These are phyloP conservation scores for Trypoxylus dichotomus DNA, from an alignment of 1,140 invertebrate species.

Conservation along the genomic window DNA sequence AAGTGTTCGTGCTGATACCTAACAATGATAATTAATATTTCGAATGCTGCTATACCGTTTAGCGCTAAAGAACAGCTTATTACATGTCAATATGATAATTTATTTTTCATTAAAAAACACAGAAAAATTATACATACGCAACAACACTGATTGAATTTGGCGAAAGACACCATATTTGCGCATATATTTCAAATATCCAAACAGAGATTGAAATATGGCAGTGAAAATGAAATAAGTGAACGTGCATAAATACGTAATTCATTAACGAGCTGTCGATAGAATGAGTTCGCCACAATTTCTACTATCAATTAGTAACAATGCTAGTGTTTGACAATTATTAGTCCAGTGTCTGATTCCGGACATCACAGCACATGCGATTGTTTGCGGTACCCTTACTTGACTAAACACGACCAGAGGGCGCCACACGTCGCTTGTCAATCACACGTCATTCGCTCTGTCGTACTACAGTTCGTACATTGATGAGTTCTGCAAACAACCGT, in stretches of 20 bases:
- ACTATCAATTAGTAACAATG: slow-evolving; percentile 12
- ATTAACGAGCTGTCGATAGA: background rate
- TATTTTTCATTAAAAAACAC: no score
- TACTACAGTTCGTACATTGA: background rate
- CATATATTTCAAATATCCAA: no score
- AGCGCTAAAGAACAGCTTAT: no score
- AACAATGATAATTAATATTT: no score
- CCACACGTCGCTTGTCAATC: slow-evolving; percentile 41
- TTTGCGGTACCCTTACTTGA: slow-evolving; percentile 45
- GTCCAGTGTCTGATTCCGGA: slow-evolving; percentile 19
- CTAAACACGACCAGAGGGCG: slow-evolving; percentile 43
- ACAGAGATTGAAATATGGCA: background rate
- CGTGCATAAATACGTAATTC: slow-evolving; percentile 13
- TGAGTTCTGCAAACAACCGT: slow-evolving; percentile 6
- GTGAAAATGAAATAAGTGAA: slow-evolving; percentile 7
- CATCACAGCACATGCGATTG: slow-evolving; percentile 35
- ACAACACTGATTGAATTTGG: no score
- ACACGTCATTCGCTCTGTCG: slow-evolving; percentile 19
- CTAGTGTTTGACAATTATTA: slow-evolving; percentile 23
- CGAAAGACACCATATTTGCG: no score
- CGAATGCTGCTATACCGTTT: no score
- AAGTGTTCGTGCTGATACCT: no score
- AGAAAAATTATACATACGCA: no score
- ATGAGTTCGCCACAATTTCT: slow-evolving; percentile 19
- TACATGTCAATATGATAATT: no score